Conservation (phyloP, 92 coral and sea anemone genomes). For the Paramuricea clavata region DNA sequence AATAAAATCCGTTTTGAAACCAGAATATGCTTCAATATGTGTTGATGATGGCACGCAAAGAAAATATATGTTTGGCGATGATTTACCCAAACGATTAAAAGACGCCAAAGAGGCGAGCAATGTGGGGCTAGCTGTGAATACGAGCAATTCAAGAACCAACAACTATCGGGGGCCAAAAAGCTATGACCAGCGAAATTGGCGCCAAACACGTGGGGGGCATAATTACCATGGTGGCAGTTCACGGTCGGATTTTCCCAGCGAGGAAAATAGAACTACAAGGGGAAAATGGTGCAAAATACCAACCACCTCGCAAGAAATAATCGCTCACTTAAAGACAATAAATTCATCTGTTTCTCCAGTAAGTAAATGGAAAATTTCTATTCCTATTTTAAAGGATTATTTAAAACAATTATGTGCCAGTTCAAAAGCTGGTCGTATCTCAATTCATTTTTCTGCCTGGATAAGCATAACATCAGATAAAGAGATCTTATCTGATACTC, state of each 20-base stretch:
- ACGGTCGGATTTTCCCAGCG: neutral
- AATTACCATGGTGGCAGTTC: neutral
- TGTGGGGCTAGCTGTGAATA: neutral
- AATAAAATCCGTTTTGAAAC: constrained; percentile 3
- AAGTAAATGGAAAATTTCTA: neutral
- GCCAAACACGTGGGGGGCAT: too few species aligned
- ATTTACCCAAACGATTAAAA: neutral
- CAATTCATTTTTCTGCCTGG: constrained; percentile 4
- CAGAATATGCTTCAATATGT: constrained; percentile 18
- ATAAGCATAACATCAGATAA: constrained; percentile 1
- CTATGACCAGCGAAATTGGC: neutral
- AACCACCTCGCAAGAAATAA: neutral
- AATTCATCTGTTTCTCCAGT: neutral
- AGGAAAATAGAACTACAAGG: neutral
- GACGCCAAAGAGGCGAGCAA: constrained; percentile 11
- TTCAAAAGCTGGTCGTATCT: constrained; percentile 19
- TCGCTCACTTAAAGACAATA: neutral
- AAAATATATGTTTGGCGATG: neutral
- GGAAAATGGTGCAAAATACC: constrained; percentile 8
- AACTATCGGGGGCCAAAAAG: neutral
- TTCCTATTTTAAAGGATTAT: neutral
- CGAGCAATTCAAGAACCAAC: neutral
- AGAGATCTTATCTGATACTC: constrained; percentile 6
- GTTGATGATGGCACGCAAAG: neutral
- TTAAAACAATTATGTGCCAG: neutral